These are phyloP conservation scores for Fulica atra DNA, from an alignment of 2,113 vertebrate species.

Conservation along the genomic window DNA sequence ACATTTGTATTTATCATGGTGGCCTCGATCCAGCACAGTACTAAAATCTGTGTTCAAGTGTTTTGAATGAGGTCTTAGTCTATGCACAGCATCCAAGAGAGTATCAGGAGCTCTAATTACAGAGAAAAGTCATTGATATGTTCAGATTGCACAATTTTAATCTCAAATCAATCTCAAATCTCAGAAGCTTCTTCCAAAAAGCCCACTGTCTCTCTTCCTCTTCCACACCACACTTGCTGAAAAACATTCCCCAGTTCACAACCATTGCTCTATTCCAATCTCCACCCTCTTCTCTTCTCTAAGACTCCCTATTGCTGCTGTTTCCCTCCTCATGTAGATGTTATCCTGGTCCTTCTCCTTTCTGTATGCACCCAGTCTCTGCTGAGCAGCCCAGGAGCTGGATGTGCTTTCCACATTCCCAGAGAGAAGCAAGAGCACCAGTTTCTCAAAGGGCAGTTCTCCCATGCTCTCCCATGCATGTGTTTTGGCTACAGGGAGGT, in stretches of 20 bases:
- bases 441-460: not conserved
- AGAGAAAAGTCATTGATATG: not conserved
- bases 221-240: not conserved
- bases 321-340: not conserved
- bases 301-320: not conserved
- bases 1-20: conserved; percentile 43
- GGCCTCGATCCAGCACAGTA: conserved; percentile 9
- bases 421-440: not conserved
- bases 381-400: not conserved
- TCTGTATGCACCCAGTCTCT: rapidly evolving
- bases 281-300: not conserved
- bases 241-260: not conserved
- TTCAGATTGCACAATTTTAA: not conserved
- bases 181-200: not conserved
- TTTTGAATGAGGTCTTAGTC: conserved; percentile 14
- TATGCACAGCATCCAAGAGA: not conserved
- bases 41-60: conserved; percentile 3
- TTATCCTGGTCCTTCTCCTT: not conserved
- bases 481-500: not conserved
- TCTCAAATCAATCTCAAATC: not conserved
- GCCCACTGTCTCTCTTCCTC: not conserved
- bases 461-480: not conserved
- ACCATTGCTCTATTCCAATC: not conserved
- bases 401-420: not conserved
- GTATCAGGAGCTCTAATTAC: not conserved